A percentile compares a stretch with the other conserved stretches of the same genome.
phyloP scores from a whole-genome alignment of 1,140 invertebrate genomes.

The Macrotrachela quadricornifera region DNA sequence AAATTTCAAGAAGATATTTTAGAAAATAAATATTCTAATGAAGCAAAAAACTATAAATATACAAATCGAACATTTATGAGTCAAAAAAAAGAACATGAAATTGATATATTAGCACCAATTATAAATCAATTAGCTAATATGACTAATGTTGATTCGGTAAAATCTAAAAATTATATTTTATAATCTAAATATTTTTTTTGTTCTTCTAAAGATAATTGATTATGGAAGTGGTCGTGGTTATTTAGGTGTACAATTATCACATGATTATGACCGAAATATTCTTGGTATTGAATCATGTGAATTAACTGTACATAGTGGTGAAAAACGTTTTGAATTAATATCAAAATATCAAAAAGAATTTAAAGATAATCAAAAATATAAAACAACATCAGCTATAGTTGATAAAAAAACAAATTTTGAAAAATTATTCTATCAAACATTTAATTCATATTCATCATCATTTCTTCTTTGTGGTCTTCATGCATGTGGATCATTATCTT shows the following conservation, averaged over 20 bases:
- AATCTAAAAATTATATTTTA: too few relatives aligned
- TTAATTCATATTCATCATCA: neutral
- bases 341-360: conserved; percentile 28
- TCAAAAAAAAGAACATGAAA: conserved; percentile 59
- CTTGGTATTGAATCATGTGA: conserved; percentile 51
- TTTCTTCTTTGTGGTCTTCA: conserved; percentile 19
- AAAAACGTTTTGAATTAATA: conserved; percentile 30
- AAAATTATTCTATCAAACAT: neutral
- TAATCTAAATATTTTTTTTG: neutral
- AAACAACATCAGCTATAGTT: conserved; percentile 9
- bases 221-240: conserved; percentile 66
- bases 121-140: conserved; percentile 28
- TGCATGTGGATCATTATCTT: conserved; percentile 18
- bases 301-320: conserved; percentile 41
- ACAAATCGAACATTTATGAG: conserved; percentile 41
- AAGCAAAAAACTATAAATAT: too few relatives aligned
- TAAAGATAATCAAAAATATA: conserved; percentile 11
- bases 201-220: conserved; percentile 49
- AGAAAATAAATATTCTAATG: too few relatives aligned
- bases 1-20: too few relatives aligned
- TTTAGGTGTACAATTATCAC: conserved; percentile 46
- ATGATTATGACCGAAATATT: conserved; percentile 43
- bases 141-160: neutral
- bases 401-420: conserved; percentile 4
- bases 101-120: conserved; percentile 38